Conservation (phyloP, 2,888 invertebrate genomes). For the Lycia hirtaria region DNA sequence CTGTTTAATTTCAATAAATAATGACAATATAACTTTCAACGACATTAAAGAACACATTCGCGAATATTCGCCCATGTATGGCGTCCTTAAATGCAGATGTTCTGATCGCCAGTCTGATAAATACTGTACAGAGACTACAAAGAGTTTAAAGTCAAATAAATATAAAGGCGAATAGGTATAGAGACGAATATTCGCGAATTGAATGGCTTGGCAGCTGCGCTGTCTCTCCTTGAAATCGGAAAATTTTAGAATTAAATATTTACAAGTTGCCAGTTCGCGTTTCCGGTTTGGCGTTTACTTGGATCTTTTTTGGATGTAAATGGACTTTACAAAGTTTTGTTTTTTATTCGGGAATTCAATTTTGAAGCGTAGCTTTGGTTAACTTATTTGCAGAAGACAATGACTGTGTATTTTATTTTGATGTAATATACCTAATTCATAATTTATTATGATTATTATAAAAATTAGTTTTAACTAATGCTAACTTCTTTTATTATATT, state of each 20-base stretch:
- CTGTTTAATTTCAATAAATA: no score
- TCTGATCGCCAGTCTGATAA: slow-evolving; percentile 61
- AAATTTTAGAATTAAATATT: slow-evolving; percentile 41
- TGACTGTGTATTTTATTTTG: no score
- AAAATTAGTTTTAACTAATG: no score
- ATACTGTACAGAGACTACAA: slow-evolving; percentile 51
- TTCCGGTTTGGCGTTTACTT: slow-evolving; percentile 34
- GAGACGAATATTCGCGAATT: slow-evolving; percentile 52
- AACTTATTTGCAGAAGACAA: no score
- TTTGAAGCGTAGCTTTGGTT: no score
- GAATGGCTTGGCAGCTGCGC: slow-evolving; percentile 49
- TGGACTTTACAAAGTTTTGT: not conserved
- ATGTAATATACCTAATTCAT: no score
- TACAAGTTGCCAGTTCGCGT: slow-evolving; percentile 26
- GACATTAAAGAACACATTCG: slow-evolving; percentile 8
- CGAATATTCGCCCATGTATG: slow-evolving; percentile 23
- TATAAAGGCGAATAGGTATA: no score
- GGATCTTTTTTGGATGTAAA: slow-evolving; percentile 18
- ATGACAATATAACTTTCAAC: no score
- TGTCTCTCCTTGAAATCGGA: slow-evolving; percentile 38
- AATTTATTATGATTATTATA: no score
- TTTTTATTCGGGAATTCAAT: not conserved
- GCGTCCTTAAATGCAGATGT: slow-evolving; percentile 77
- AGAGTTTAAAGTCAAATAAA: slow-evolving; percentile 51
- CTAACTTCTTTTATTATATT: no score